Evolutionary conservation across 2,113 vertebrate genomes (phyloP).

Genomic region (Bubo blakistoni): DNA sequence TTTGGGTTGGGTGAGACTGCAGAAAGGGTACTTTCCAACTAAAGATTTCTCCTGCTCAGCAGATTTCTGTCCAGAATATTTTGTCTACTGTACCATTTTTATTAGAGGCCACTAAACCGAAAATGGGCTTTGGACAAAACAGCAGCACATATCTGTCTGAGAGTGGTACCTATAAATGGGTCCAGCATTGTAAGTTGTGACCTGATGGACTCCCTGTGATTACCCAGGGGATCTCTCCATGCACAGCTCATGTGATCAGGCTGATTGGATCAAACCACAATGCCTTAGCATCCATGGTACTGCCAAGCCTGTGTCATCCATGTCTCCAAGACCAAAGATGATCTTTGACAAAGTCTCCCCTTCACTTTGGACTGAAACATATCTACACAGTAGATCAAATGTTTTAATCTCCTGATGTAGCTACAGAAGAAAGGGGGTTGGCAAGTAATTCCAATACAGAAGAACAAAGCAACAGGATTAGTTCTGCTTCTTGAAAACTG

Average conservation of each 20-base stretch:
- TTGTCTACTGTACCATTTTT: conserved; percentile 15
- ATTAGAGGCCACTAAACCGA: background rate
- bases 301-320: background rate
- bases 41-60: conserved; percentile 46
- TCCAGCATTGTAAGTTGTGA: background rate
- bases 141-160: background rate
- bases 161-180: background rate
- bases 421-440: background rate
- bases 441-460: background rate
- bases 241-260: background rate
- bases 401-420: background rate
- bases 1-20: conserved; percentile 58
- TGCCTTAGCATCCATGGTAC: background rate
- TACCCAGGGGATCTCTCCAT: background rate
- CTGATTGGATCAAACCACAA: background rate
- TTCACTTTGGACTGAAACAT: background rate
- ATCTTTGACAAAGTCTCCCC: background rate
- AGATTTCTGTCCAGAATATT: conserved; percentile 56
- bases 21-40: conserved; percentile 56
- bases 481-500: background rate
- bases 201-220: background rate
- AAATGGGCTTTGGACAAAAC: background rate
- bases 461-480: background rate
- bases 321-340: background rate
- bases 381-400: background rate